Percentiles rank a stretch among this genome's conserved stretches.
Evolutionary conservation across 1,140 invertebrate species (phyloP).

Genomic region (Gonatopus flavifemur): DNA sequence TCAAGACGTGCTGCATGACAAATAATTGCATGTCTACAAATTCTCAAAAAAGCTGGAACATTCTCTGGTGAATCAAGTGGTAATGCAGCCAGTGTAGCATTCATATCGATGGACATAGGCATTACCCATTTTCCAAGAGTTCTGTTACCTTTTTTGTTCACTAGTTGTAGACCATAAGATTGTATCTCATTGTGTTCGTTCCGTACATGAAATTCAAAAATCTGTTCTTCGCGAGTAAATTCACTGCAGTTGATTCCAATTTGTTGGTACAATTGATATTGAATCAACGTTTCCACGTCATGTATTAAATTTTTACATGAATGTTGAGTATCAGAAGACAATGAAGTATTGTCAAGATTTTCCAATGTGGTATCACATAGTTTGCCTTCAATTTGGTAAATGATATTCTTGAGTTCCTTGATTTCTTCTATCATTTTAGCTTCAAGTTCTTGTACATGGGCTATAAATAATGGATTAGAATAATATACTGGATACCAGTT

Average conservation of each 20-base stretch:
- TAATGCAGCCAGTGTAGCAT: slow-evolving; percentile 11
- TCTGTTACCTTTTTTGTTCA: slow-evolving; percentile 2
- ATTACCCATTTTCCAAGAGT: slow-evolving; percentile 35
- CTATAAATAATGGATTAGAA: too few species aligned
- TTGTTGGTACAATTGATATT: slow-evolving; percentile 22
- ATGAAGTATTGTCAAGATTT: neutral
- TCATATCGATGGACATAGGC: slow-evolving; percentile 28
- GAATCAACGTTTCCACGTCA: slow-evolving; percentile 11
- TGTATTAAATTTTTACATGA: neutral
- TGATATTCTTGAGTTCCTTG: slow-evolving; percentile 15
- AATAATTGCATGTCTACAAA: slow-evolving; percentile 25
- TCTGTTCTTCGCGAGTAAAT: slow-evolving; percentile 4
- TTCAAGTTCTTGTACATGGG: too few species aligned
- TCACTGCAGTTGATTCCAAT: slow-evolving; percentile 28
- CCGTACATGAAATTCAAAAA: slow-evolving; percentile 24
- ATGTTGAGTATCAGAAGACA: neutral
- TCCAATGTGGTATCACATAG: slow-evolving; percentile 8
- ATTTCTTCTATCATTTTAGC: slow-evolving; percentile 25
- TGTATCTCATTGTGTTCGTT: neutral
- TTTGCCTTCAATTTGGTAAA: slow-evolving; percentile 13
- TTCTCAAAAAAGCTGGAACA: slow-evolving; percentile 22
- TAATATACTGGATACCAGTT: too few species aligned
- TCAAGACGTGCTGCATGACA: slow-evolving; percentile 22
- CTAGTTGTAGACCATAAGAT: slow-evolving; percentile 23
- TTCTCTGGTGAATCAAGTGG: slow-evolving; percentile 14